phyloP scores from a whole-genome alignment of 2,113 vertebrate species.

The Willisornis vidua region DNA sequence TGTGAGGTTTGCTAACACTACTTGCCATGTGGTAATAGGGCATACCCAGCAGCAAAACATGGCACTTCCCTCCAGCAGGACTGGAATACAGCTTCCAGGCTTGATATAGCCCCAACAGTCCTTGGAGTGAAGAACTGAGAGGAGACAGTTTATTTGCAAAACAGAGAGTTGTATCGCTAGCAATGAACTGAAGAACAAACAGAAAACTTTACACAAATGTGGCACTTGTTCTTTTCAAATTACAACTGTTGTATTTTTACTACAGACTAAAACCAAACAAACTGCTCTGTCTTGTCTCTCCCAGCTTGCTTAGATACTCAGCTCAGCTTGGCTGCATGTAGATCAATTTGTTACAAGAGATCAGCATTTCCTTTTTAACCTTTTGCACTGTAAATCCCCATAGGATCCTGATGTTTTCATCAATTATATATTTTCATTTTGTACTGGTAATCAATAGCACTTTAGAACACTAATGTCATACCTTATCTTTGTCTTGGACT shows the following conservation, averaged over 20 bases:
- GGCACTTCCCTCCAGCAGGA: background rate
- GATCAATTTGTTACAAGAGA: constrained; percentile 55
- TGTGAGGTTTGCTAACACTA: background rate
- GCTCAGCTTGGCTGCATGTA: constrained; percentile 27
- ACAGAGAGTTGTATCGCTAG: background rate
- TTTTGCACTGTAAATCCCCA: constrained; percentile 25
- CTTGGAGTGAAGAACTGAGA: background rate
- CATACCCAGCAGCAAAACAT: background rate
- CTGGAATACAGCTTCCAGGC: background rate
- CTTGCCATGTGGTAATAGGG: background rate
- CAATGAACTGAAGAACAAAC: constrained; percentile 55
- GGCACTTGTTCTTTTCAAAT: constrained; percentile 61
- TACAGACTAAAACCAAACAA: constrained; percentile 60
- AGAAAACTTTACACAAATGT: constrained; percentile 30
- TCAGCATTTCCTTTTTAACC: constrained; percentile 46
- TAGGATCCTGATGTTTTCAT: constrained; percentile 57
- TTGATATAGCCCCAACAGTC: background rate
- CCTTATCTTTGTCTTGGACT: constrained; percentile 36
- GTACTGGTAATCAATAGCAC: constrained; percentile 57
- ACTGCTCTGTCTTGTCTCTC: constrained; percentile 26
- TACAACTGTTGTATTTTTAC: constrained; percentile 9
- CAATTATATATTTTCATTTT: constrained; percentile 73
- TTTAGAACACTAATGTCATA: constrained; percentile 57
- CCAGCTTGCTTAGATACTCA: constrained; percentile 27
- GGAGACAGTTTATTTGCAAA: constrained; percentile 33